These are phyloP conservation scores for Caenorhabditis latens DNA, from an alignment of 1,140 invertebrate genomes.

Conservation along the genomic window DNA sequence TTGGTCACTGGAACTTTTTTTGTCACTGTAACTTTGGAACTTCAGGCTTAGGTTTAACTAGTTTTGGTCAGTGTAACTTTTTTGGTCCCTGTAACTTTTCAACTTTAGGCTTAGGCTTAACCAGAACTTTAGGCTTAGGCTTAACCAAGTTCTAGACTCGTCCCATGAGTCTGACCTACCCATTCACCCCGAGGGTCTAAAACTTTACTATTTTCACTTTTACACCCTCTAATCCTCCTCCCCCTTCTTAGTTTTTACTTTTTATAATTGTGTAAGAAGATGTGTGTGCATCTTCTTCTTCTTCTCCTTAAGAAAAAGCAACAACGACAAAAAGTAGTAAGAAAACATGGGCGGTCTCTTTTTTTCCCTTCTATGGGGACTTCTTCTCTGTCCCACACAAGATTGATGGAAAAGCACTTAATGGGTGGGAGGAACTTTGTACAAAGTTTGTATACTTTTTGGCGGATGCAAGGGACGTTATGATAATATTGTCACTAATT, in stretches of 20 bases:
- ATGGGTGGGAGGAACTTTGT: background rate
- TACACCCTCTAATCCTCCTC: background rate
- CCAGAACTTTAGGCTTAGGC: too few species aligned
- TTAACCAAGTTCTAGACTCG: too few species aligned
- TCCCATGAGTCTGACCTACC: background rate
- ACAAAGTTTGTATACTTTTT: background rate
- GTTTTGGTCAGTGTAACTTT: too few species aligned
- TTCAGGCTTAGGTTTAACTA: too few species aligned
- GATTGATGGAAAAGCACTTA: slow-evolving; percentile 56
- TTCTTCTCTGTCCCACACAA: background rate
- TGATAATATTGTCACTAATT: background rate
- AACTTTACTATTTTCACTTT: slow-evolving; percentile 19
- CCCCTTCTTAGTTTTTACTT: background rate
- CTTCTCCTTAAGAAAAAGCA: background rate
- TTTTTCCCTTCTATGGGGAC: background rate
- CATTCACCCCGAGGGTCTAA: background rate
- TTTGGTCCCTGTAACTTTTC: too few species aligned
- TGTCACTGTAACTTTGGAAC: too few species aligned
- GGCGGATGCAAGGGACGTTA: too few species aligned
- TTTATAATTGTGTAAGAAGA: slow-evolving; percentile 46
- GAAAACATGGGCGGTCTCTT: background rate
- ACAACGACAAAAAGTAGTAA: slow-evolving; percentile 34
- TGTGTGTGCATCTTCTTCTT: background rate
- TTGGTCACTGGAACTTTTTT: too few species aligned
- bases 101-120: too few species aligned